phyloP scores from a whole-genome alignment of 1,140 invertebrate genomes.

The Elymnias hypermnestra region DNA sequence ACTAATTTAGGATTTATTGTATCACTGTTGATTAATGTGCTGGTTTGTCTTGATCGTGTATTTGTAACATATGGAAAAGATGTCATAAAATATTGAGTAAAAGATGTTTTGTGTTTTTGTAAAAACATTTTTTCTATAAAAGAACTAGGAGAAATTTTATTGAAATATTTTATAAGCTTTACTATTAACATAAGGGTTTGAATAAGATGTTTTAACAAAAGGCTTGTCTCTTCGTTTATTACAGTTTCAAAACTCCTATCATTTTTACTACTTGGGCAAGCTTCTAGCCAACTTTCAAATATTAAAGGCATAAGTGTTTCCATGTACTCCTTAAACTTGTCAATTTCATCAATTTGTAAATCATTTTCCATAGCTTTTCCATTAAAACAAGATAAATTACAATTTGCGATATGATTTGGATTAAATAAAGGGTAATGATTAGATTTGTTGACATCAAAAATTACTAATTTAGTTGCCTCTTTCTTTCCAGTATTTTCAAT shows the following conservation, averaged over 20 bases:
- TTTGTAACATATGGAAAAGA: slow-evolving; percentile 76
- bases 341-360: slow-evolving; percentile 47
- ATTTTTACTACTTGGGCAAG: slow-evolving; percentile 69
- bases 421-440: slow-evolving; percentile 49
- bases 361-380: slow-evolving; percentile 40
- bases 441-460: slow-evolving; percentile 29
- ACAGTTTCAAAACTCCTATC: slow-evolving; percentile 56
- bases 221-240: slow-evolving; percentile 75
- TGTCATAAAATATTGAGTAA: slow-evolving; percentile 71
- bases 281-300: slow-evolving; percentile 85
- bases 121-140: slow-evolving; percentile 69
- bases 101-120: slow-evolving; percentile 69
- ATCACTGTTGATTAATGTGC: slow-evolving; percentile 34
- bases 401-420: slow-evolving; percentile 39
- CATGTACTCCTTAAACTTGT: slow-evolving; percentile 75
- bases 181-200: slow-evolving; percentile 77
- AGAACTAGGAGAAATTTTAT: slow-evolving; percentile 38
- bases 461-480: slow-evolving; percentile 20
- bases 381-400: slow-evolving; percentile 49
- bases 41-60: slow-evolving; percentile 38
- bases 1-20: slow-evolving; percentile 67
- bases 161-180: slow-evolving; percentile 66
- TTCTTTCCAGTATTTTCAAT: slow-evolving; percentile 22
- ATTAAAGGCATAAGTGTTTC: slow-evolving; percentile 81
- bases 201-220: slow-evolving; percentile 76